Evolutionary conservation across 2,888 invertebrate genomes (phyloP).

Genomic region (Sminthurinus aureus): DNA sequence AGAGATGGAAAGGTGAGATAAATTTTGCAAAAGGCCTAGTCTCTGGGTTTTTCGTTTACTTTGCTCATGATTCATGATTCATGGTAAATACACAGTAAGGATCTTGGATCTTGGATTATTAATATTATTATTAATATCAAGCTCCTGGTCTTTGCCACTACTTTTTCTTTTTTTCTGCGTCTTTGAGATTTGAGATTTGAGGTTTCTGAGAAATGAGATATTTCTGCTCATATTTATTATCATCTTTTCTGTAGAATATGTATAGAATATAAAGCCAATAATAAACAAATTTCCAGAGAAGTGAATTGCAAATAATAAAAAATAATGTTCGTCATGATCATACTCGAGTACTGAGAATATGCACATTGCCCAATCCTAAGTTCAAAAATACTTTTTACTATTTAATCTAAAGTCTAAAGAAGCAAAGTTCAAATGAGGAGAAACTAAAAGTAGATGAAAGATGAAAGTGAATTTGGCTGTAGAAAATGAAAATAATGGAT

Average conservation of each 20-base stretch:
- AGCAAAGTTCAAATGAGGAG: too few species aligned
- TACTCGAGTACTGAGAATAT: too few species aligned
- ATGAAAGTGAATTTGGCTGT: not conserved
- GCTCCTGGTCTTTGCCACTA: not conserved
- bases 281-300: too few species aligned
- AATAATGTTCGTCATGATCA: too few species aligned
- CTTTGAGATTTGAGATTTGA: not conserved
- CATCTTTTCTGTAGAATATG: not conserved
- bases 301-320: too few species aligned
- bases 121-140: slow-evolving; percentile 4
- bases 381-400: too few species aligned
- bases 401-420: too few species aligned
- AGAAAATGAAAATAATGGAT: not conserved
- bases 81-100: not conserved
- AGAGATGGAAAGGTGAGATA: not conserved
- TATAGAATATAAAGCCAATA: too few species aligned
- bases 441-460: too few species aligned
- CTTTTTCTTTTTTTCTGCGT: not conserved
- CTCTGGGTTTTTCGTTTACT: not conserved
- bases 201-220: too few species aligned
- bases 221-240: not conserved
- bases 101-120: not conserved
- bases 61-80: not conserved
- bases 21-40: not conserved
- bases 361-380: too few species aligned